These are phyloP conservation scores for Sparidentex hasta DNA, from an alignment of 2,797 vertebrate genomes.

Conservation along the genomic window DNA sequence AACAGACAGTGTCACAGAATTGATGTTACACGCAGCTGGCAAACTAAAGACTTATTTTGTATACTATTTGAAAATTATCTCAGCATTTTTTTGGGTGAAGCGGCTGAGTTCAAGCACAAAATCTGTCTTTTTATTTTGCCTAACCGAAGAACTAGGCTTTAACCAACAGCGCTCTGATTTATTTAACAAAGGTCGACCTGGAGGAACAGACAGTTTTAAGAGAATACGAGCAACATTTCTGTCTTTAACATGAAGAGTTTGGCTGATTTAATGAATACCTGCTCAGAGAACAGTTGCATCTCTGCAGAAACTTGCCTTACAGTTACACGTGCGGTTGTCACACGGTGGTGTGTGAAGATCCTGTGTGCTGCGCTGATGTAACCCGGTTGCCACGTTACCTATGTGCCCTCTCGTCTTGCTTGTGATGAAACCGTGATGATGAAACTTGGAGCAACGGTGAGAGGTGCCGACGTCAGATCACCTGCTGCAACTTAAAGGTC, in stretches of 20 bases:
- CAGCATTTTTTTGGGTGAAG: too few relatives aligned
- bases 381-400: slow-evolving; percentile 52
- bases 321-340: background rate
- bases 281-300: background rate
- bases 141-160: background rate
- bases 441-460: slow-evolving; percentile 60
- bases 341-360: background rate
- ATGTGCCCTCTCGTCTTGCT: background rate
- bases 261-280: background rate
- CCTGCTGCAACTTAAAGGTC: slow-evolving; percentile 46
- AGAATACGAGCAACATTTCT: background rate
- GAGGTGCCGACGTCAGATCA: slow-evolving; percentile 23
- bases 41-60: background rate
- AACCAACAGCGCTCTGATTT: background rate
- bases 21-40: background rate
- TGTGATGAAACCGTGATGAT: slow-evolving; percentile 68
- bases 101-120: background rate
- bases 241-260: background rate
- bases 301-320: background rate
- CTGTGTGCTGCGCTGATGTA: slow-evolving; percentile 60
- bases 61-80: background rate
- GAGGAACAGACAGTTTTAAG: background rate
- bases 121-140: background rate
- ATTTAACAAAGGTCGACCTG: background rate
- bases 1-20: too few relatives aligned